Percentiles rank a stretch among this genome's conserved stretches.
Evolutionary conservation across 2,888 invertebrate species (phyloP).

Genomic region (Theretra japonica): DNA sequence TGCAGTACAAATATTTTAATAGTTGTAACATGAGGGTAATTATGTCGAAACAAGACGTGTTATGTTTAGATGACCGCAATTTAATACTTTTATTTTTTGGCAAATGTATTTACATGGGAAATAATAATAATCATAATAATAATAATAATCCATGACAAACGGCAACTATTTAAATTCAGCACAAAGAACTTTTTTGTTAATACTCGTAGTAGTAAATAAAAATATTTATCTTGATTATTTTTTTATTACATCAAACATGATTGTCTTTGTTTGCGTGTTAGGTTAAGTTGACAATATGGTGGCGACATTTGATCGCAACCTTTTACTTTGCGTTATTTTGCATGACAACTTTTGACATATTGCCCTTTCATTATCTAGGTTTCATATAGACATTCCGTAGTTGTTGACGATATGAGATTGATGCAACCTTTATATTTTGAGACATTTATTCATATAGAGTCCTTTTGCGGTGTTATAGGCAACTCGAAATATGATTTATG

Average conservation of each 20-base stretch:
- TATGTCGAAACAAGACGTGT: slow-evolving; percentile 15
- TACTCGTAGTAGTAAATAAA: no score
- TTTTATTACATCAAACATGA: not conserved
- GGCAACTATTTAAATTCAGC: not conserved
- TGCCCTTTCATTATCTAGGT: not conserved
- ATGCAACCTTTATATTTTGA: slow-evolving; percentile 1
- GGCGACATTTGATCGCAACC: not conserved
- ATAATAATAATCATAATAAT: no score
- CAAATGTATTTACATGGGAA: not conserved
- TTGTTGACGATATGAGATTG: not conserved
- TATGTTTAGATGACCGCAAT: not conserved
- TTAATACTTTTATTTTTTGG: not conserved
- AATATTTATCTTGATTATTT: no score
- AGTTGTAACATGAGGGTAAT: slow-evolving; percentile 23
- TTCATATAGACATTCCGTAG: not conserved
- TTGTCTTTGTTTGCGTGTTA: not conserved
- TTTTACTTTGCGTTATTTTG: not conserved
- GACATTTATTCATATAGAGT: not conserved
- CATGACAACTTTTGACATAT: slow-evolving; percentile 1
- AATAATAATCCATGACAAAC: no score
- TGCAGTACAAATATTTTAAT: slow-evolving; percentile 18
- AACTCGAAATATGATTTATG: no score
- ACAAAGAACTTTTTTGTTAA: no score
- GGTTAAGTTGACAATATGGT: not conserved
- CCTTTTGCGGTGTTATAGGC: no score